Conservation (phyloP, 2,113 vertebrate genomes). For the Microtus richardsoni region DNA sequence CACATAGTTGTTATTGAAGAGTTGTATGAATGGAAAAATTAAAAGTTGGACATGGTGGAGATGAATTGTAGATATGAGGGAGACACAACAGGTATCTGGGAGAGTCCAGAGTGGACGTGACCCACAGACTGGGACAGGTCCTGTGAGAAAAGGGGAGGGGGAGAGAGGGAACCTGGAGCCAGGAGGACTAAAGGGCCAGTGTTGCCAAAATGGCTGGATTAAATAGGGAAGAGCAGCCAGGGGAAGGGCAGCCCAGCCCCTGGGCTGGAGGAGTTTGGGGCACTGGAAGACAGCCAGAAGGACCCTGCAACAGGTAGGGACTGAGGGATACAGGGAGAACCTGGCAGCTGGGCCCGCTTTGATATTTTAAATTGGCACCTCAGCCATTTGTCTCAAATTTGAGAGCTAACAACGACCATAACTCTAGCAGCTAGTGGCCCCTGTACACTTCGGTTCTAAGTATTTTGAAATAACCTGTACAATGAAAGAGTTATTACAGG, state of each 20-base stretch:
- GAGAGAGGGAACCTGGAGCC: background rate
- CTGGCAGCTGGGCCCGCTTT: background rate
- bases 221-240: background rate
- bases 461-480: background rate
- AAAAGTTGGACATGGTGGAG: background rate
- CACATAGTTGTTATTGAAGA: background rate
- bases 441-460: background rate
- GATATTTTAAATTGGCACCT: background rate
- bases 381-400: background rate
- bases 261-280: background rate
- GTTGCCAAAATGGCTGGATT: background rate
- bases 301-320: background rate
- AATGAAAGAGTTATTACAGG: background rate
- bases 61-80: background rate
- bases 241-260: background rate
- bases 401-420: background rate
- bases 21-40: background rate
- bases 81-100: background rate
- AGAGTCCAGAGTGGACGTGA: background rate
- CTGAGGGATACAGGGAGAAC: background rate
- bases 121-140: background rate
- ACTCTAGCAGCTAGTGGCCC: background rate
- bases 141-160: background rate
- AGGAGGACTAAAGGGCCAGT: background rate
- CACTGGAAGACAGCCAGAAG: background rate